Conservation (phyloP, 1,140 invertebrate species). For the Nixonia krombeini region DNA sequence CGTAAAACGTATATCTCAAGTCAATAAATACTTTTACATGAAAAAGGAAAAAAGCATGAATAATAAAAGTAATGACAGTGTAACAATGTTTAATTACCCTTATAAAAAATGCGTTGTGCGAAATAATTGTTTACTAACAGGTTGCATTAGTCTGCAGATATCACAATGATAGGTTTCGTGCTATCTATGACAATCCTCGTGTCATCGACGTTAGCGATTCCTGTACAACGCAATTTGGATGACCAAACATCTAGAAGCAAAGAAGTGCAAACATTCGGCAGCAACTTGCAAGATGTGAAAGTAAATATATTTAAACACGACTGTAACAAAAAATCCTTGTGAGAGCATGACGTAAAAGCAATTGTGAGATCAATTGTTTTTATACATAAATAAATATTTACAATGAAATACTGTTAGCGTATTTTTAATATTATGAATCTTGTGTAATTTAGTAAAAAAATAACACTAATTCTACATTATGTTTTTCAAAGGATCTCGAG, state of each 20-base stretch:
- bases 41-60: too few relatives aligned
- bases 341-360: slow-evolving; percentile 11
- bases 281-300: slow-evolving; percentile 23
- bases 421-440: background rate
- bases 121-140: slow-evolving; percentile 11
- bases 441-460: too few relatives aligned
- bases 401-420: too few relatives aligned
- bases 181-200: slow-evolving; percentile 34
- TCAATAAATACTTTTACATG: too few relatives aligned
- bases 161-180: slow-evolving; percentile 22
- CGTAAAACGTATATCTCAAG: too few relatives aligned
- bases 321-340: slow-evolving; percentile 22
- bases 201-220: slow-evolving; percentile 32
- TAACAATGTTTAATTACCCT: too few relatives aligned
- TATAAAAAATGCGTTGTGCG: too few relatives aligned
- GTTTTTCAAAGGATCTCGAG: too few relatives aligned
- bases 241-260: background rate
- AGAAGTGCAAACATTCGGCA: slow-evolving; percentile 18
- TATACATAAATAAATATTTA: too few relatives aligned
- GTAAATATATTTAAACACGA: slow-evolving; percentile 29
- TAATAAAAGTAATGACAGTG: too few relatives aligned
- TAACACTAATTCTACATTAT: too few relatives aligned
- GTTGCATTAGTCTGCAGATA: slow-evolving; percentile 24
- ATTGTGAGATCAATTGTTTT: too few relatives aligned
- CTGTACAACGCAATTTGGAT: slow-evolving; percentile 26